Percentiles rank a stretch among this genome's conserved stretches.
phyloP scores from a whole-genome alignment of 1,140 invertebrate species.

The Thaumetopoea pityocampa region DNA sequence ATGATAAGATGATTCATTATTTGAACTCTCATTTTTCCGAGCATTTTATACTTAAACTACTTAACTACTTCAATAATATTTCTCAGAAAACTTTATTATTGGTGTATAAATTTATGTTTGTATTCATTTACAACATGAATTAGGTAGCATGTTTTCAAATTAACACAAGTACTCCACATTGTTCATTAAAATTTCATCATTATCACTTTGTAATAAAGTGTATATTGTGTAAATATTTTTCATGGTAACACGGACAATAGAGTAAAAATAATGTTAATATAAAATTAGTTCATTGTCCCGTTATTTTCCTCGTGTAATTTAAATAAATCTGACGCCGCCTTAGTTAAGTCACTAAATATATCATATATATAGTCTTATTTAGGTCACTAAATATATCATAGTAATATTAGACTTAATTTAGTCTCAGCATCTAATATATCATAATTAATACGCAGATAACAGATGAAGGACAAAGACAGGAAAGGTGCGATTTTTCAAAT shows the following conservation, averaged over 20 bases:
- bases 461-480: too few relatives aligned
- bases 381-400: too few relatives aligned
- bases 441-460: too few relatives aligned
- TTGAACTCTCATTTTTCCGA: constrained; percentile 2
- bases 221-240: neutral
- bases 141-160: constrained; percentile 10
- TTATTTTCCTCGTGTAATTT: constrained; percentile 11
- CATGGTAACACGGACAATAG: constrained; percentile 5
- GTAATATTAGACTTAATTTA: too few relatives aligned
- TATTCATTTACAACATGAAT: constrained; percentile 7
- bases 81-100: constrained; percentile 3
- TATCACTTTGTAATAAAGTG: neutral
- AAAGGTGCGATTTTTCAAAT: too few relatives aligned
- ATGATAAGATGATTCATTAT: constrained; percentile 47
- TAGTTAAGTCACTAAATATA: too few relatives aligned
- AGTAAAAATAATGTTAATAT: constrained; percentile 12
- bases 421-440: too few relatives aligned
- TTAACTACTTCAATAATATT: constrained; percentile 8
- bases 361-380: too few relatives aligned
- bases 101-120: neutral
- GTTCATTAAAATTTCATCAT: neutral
- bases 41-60: constrained; percentile 4
- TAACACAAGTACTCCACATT: neutral
- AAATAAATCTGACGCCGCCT: constrained; percentile 6
- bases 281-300: constrained; percentile 14